phyloP scores from a whole-genome alignment of 2,797 vertebrate species.

The Sebastes hopkinsi region DNA sequence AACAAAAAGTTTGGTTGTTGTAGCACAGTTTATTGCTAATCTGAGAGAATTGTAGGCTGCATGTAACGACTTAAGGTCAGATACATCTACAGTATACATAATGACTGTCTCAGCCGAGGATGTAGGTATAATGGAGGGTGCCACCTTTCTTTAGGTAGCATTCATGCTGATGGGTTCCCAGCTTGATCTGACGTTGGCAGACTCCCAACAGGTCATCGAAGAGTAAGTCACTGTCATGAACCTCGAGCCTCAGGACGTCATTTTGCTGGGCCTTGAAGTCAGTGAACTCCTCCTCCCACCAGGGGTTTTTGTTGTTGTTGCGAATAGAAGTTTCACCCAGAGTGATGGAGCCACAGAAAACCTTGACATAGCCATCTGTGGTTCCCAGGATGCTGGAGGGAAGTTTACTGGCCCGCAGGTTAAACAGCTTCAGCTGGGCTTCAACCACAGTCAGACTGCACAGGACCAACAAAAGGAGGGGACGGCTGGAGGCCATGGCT shows the following conservation, averaged over 20 bases:
- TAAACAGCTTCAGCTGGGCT: constrained; percentile 35
- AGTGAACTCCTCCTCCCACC: constrained; percentile 60
- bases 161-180: constrained; percentile 34
- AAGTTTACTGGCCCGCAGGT: constrained; percentile 41
- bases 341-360: not conserved
- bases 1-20: not conserved
- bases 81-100: not conserved
- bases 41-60: not conserved
- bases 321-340: constrained; percentile 48
- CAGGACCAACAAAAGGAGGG: constrained; percentile 33
- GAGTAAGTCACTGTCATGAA: constrained; percentile 19
- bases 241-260: constrained; percentile 42
- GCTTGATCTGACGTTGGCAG: constrained; percentile 41
- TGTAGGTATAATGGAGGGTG: constrained; percentile 55
- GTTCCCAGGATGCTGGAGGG: not conserved
- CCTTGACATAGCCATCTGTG: constrained; percentile 52
- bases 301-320: constrained; percentile 15
- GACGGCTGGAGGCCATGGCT: constrained; percentile 29
- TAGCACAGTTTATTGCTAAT: not conserved
- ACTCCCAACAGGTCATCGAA: constrained; percentile 50
- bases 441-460: not conserved
- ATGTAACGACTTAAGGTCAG: not conserved
- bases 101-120: not conserved
- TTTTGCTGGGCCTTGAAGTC: not conserved
- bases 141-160: constrained; percentile 60